Conservation (phyloP, 1,140 invertebrate genomes). For the Zaprionus gabonicus region DNA sequence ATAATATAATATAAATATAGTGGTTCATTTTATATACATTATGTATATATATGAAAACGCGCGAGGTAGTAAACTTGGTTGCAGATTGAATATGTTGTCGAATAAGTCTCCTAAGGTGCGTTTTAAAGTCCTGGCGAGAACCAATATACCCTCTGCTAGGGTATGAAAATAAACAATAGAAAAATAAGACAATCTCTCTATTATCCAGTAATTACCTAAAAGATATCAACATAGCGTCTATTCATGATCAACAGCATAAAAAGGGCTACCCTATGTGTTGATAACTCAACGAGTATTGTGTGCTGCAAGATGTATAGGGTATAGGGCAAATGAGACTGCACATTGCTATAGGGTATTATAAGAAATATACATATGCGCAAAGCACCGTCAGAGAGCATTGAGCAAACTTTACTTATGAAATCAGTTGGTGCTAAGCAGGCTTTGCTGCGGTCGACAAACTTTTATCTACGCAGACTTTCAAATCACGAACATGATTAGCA, state of each 20-base stretch:
- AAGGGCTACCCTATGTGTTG: background rate
- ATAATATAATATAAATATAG: no score
- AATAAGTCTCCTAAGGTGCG: no score
- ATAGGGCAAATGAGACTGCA: no score
- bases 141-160: no score
- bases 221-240: background rate
- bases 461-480: slow-evolving; percentile 12
- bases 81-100: no score
- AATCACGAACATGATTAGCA: slow-evolving; percentile 18
- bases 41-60: no score
- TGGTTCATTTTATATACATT: no score
- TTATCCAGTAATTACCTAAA: background rate
- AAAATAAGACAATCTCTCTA: background rate
- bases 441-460: slow-evolving; percentile 7
- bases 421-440: background rate
- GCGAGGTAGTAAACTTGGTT: no score
- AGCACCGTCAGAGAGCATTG: background rate
- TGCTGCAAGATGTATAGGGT: no score
- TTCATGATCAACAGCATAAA: background rate
- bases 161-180: background rate
- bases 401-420: slow-evolving; percentile 6
- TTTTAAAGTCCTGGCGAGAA: no score
- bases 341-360: background rate
- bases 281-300: background rate
- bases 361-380: background rate